Evolutionary conservation across 2,888 invertebrate genomes (phyloP).

Genomic region (Drosophila ustulata): DNA sequence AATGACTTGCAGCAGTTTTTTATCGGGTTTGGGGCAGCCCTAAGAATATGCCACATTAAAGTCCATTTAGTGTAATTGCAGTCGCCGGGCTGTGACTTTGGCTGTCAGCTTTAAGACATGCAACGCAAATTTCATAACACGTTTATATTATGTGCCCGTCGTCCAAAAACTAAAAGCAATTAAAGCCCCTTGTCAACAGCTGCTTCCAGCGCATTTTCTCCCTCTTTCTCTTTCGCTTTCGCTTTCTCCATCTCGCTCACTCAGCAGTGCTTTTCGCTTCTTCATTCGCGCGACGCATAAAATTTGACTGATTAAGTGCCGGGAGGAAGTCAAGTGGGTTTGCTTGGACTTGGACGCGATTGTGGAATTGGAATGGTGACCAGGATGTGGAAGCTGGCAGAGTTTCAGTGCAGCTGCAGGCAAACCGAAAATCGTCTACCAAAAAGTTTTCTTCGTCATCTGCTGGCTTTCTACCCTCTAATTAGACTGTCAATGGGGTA

Average conservation of each 20-base stretch:
- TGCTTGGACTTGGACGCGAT: slow-evolving; percentile 6
- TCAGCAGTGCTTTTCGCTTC: slow-evolving; percentile 7
- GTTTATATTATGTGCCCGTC: slow-evolving; percentile 41
- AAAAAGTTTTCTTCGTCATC: slow-evolving; percentile 37
- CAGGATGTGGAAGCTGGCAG: not conserved
- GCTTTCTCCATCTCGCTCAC: slow-evolving; percentile 3
- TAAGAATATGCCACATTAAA: slow-evolving; percentile 67
- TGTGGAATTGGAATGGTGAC: not conserved
- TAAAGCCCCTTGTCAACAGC: slow-evolving; percentile 69
- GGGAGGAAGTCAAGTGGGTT: slow-evolving; percentile 50
- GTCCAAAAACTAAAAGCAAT: slow-evolving; percentile 66
- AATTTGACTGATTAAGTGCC: slow-evolving; percentile 77
- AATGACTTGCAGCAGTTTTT: slow-evolving; percentile 69
- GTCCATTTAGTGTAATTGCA: slow-evolving; percentile 77
- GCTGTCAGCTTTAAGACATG: slow-evolving; percentile 49
- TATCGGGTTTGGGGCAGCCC: not conserved
- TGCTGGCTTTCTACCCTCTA: slow-evolving; percentile 29
- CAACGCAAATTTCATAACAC: slow-evolving; percentile 52
- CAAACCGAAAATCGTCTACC: slow-evolving; percentile 43
- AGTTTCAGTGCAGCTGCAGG: slow-evolving; percentile 66
- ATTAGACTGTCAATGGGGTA: not conserved
- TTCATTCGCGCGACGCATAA: slow-evolving; percentile 46
- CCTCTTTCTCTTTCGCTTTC: not conserved
- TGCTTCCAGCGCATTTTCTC: slow-evolving; percentile 42
- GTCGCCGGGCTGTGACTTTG: slow-evolving; percentile 35